Percentiles rank a stretch among this genome's conserved stretches.
phyloP scores from a whole-genome alignment of 2,888 invertebrate species.

The Camponotus fellah region DNA sequence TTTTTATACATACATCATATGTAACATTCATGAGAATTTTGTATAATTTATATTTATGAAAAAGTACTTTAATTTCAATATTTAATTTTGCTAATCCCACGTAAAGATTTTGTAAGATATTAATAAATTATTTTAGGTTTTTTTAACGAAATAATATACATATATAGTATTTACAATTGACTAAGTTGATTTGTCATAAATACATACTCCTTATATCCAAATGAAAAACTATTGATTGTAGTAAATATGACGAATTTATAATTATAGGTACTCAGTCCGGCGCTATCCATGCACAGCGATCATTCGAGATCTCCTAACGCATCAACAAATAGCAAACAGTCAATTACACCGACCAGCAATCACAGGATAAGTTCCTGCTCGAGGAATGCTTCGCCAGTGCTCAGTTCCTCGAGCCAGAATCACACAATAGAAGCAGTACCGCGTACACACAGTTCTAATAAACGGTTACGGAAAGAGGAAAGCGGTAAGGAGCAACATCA shows the following conservation, averaged over 20 bases:
- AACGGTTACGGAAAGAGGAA: constrained; percentile 87
- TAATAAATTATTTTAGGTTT: neutral
- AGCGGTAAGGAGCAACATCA: constrained; percentile 80
- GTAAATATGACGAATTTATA: constrained; percentile 15
- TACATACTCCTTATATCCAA: neutral
- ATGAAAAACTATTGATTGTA: neutral
- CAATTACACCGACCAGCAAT: constrained; percentile 79
- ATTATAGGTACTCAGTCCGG: constrained; percentile 83
- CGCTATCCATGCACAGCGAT: constrained; percentile 84
- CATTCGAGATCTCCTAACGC: constrained; percentile 83
- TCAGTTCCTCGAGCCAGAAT: constrained; percentile 81
- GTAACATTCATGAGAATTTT: neutral
- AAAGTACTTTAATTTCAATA: too few relatives aligned
- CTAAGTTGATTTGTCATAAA: neutral
- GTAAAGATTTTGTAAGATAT: neutral
- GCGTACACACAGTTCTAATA: constrained; percentile 87
- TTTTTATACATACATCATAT: neutral
- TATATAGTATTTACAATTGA: neutral
- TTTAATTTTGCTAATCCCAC: too few relatives aligned
- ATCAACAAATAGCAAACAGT: constrained; percentile 80
- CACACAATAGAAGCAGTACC: constrained; percentile 86
- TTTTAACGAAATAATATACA: neutral
- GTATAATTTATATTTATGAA: too few relatives aligned
- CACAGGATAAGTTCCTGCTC: constrained; percentile 76
- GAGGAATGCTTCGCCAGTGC: constrained; percentile 74